A percentile compares a stretch with the other conserved stretches of the same genome.
These are phyloP conservation scores for Rhinolophus sinicus DNA, from an alignment of 2,113 vertebrate genomes.

Conservation along the genomic window DNA sequence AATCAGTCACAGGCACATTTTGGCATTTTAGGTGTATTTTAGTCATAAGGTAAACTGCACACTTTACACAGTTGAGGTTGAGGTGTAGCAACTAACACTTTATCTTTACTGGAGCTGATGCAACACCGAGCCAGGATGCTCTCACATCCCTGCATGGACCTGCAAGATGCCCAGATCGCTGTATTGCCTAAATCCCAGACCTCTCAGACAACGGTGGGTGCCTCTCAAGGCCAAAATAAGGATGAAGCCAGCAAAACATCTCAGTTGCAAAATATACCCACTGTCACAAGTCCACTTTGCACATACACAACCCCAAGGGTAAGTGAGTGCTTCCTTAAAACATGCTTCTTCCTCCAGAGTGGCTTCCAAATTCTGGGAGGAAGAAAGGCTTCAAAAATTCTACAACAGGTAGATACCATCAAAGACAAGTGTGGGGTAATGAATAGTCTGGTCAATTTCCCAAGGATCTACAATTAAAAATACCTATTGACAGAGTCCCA, in stretches of 20 bases:
- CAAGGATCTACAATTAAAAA: neutral
- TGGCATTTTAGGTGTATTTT: neutral
- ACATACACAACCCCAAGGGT: neutral
- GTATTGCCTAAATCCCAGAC: neutral
- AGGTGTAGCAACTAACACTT: neutral
- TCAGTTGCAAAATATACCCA: neutral
- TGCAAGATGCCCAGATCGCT: neutral
- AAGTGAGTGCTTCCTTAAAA: neutral
- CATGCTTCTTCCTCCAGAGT: neutral
- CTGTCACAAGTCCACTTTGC: neutral
- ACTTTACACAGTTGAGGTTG: neutral
- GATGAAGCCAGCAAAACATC: neutral
- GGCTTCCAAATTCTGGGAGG: neutral
- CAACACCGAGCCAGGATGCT: neutral
- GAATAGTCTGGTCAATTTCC: neutral
- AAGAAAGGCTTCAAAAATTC: neutral
- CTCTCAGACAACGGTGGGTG: neutral
- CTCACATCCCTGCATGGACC: fast-evolving
- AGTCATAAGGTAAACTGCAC: neutral
- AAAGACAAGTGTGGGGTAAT: neutral
- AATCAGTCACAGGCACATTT: neutral
- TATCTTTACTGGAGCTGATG: neutral
- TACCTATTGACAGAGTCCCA: neutral
- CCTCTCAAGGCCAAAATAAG: neutral
- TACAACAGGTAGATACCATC: neutral